Evolutionary conservation across 2,113 vertebrate genomes (phyloP).

Genomic region (Eulacestoma nigropectus): DNA sequence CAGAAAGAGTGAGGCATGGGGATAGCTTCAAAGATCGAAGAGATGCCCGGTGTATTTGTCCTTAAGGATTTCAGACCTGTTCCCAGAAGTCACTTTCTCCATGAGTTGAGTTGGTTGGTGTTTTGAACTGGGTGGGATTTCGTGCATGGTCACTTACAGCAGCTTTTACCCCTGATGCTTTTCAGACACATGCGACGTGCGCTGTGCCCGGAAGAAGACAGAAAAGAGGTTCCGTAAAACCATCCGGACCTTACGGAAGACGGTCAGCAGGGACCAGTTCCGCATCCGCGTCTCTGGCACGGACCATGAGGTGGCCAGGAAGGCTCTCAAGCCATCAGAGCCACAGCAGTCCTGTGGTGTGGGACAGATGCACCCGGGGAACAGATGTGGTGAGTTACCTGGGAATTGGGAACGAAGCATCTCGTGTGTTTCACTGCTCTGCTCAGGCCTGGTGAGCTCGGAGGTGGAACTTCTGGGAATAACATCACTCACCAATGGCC

Average conservation of each 20-base stretch:
- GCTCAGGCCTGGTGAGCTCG: neutral
- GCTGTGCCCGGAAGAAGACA: slow-evolving; percentile 82
- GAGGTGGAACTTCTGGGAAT: neutral
- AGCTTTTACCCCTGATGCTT: slow-evolving; percentile 32
- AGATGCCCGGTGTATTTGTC: neutral
- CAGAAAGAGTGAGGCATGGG: neutral
- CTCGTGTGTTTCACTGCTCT: rapidly evolving
- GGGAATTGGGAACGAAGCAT: neutral
- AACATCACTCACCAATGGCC: neutral
- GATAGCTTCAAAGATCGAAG: neutral
- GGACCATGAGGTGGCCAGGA: slow-evolving; percentile 82
- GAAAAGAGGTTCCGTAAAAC: slow-evolving; percentile 93
- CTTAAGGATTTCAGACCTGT: neutral
- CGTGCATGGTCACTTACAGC: rapidly evolving
- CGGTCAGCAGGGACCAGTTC: slow-evolving; percentile 90
- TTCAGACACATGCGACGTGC: slow-evolving; percentile 88
- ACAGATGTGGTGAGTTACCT: slow-evolving; percentile 86
- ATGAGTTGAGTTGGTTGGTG: neutral
- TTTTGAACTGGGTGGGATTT: neutral
- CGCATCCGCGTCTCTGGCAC: slow-evolving; percentile 84
- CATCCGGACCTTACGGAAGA: slow-evolving; percentile 87
- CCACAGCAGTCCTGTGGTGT: slow-evolving; percentile 74
- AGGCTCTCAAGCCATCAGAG: slow-evolving; percentile 64
- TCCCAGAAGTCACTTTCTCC: neutral
- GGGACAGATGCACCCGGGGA: slow-evolving; percentile 79